Evolutionary conservation across 2,888 invertebrate species (phyloP), one percentile per base, ranked within the genome.

Genomic region (Dasysyrphus albostriatus): DNA sequence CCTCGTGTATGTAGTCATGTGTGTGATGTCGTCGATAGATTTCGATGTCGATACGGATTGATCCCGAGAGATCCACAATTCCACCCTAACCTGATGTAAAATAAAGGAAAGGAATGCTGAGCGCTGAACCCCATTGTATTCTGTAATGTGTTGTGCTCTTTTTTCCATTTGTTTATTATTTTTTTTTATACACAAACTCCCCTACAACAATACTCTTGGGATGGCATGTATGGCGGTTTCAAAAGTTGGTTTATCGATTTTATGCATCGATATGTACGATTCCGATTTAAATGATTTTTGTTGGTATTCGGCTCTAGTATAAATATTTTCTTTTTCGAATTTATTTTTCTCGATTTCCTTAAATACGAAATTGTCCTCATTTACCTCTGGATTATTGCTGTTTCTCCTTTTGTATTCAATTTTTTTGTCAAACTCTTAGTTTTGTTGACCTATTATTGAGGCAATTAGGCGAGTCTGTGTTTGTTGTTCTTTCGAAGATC

Each of bases 31-130:
- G 74, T 47, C 59, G 39, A 74, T 74, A 61, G 78, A 65, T 75
- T 74, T 61, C 72, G 56, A 74, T 80, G 47, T 83, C 72, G 77
- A 73, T 77, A 73, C 58, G 72, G 58, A 83, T 83, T 83, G 80
- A 84, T 80, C 75, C 75, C 61, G 34, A 70, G 49, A 54, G 61
- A 24, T 59, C n/a, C 29, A 54, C 32, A 12, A 47, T 29, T 80
- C 44, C 44, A 58, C 37, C 63, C 56, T 47, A 77, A 63, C 10
- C 34, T 37, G 16, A 10, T 58, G 10, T 16, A 49, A 32, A 70
- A 63, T 76, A 24, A 34, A 69, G 37, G 5, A 82, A 47, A 24
- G 10, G 51, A 56, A 56, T 14, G 10, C n/a, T 54, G 54, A 29
- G 10, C 34, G 10, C 58, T 56, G 75, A 67, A 37, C 19, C 29